Evolutionary conservation across 2,797 vertebrate genomes (phyloP), one percentile per base, ranked within the genome.

Genomic region (Distichodus sexfasciatus): DNA sequence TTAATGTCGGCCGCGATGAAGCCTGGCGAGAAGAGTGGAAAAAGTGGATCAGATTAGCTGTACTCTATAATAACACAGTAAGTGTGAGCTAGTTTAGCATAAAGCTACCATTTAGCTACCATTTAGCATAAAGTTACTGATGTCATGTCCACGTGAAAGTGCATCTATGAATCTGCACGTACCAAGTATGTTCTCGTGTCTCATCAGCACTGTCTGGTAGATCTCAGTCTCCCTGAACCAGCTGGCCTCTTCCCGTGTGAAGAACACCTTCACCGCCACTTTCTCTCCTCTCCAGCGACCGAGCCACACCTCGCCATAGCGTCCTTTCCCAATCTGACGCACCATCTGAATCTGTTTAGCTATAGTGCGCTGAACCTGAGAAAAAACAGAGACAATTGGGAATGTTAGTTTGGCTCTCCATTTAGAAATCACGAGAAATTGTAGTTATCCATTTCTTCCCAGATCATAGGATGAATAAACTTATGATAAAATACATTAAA

Each of bases 291-390:
- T 90, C 96, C 96, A 98, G 84, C 94, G 95, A 23, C 96, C 96
- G 77, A 98, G 92, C 96, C 96, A 98, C 77, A 98, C 96, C 84
- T 98, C 96, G 38, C 96, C 96, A 0, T 98, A 98, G 1, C 95
- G 87, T 0, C 96, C 96, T 78, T 97, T 96, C 0, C 96, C 96
- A 55, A 98, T 94, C 77, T 97, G 95, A 77, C 95, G 93, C 51
- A 96, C 94, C 96, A 98, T 98, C 87, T 97, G 95, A 85, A 98
- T 98, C 85, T 98, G 96, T 80, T 98, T 98, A 81, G 96, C 96
- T 71, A 98, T 98, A 59, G 96, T 98, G 68, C 96, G 90, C 82
- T 98, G 96, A 63, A 98, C 96, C 96, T 98, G 72, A 8, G 0
- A 53, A 64, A 10, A 1, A 14, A 53, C 2, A 6, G 9, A 53